phyloP scores from a whole-genome alignment of 2,888 invertebrate species.

The Dinocampus coccinellae region DNA sequence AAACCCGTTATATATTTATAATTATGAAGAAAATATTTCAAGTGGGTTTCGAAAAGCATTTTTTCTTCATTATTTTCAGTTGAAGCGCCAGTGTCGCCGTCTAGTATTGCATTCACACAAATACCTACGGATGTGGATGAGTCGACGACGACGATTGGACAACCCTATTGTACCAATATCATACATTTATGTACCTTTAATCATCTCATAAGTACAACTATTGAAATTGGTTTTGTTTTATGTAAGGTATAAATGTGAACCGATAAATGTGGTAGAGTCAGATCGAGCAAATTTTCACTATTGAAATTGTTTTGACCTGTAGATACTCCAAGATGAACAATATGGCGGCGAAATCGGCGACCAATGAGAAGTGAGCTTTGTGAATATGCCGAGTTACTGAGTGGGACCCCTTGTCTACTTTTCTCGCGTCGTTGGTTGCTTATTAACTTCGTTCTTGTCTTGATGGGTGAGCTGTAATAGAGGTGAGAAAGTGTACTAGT shows the following conservation, averaged over 20 bases:
- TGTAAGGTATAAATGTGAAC: neutral
- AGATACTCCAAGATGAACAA: constrained; percentile 52
- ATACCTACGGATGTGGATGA: constrained; percentile 35
- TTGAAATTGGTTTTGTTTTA: neutral
- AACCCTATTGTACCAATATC: constrained; percentile 5
- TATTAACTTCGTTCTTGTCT: constrained; percentile 62
- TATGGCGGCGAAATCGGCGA: constrained; percentile 78
- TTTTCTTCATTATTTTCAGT: constrained; percentile 42
- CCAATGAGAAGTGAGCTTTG: constrained; percentile 78
- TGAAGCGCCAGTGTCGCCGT: constrained; percentile 58
- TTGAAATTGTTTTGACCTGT: neutral
- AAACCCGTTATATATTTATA: neutral
- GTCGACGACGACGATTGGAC: constrained; percentile 30
- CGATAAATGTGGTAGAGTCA: neutral
- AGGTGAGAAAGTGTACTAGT: constrained; percentile 33
- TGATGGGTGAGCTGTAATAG: constrained; percentile 54
- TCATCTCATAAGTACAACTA: neutral
- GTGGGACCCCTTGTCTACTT: constrained; percentile 71
- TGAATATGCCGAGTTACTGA: constrained; percentile 72
- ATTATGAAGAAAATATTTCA: constrained; percentile 31
- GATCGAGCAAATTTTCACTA: neutral
- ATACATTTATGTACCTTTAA: neutral
- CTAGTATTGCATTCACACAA: constrained; percentile 57
- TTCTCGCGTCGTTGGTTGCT: constrained; percentile 76
- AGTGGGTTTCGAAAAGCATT: constrained; percentile 60